Conservation (phyloP, 2,113 vertebrate genomes). For the Struthidea cinerea region DNA sequence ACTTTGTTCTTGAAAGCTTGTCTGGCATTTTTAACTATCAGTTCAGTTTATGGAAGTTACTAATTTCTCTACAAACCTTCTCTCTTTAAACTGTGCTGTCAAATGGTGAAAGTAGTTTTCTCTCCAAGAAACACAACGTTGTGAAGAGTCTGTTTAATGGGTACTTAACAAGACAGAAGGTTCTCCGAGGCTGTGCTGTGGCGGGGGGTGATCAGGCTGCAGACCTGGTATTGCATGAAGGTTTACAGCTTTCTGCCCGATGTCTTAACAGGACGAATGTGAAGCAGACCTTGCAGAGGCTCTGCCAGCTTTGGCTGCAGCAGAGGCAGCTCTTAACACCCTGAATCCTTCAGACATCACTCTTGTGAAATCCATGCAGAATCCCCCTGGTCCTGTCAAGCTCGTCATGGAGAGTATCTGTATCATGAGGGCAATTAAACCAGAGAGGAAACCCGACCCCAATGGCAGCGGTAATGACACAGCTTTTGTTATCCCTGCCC, state of each 20-base stretch:
- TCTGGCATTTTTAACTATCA: neutral
- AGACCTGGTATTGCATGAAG: neutral
- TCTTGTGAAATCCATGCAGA: conserved; percentile 90
- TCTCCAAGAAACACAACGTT: neutral
- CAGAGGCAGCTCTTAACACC: conserved; percentile 85
- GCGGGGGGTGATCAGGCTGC: neutral
- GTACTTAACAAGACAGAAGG: neutral
- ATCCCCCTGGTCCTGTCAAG: conserved; percentile 87
- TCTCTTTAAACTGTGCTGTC: neutral
- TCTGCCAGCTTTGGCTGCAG: conserved; percentile 87
- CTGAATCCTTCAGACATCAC: conserved; percentile 88
- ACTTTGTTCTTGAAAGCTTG: neutral
- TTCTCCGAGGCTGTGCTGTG: neutral
- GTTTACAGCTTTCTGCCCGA: neutral
- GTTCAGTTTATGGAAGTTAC: neutral
- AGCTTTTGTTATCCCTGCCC: neutral
- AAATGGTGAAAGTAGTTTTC: neutral
- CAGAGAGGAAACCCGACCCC: conserved; percentile 89
- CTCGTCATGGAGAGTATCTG: conserved; percentile 95
- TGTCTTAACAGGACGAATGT: conserved; percentile 82
- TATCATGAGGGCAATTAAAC: conserved; percentile 85
- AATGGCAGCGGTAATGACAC: conserved; percentile 79
- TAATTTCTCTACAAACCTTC: neutral
- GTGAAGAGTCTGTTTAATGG: neutral
- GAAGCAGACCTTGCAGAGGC: conserved; percentile 89